Evolutionary conservation across 2,113 vertebrate genomes (phyloP).

Genomic region (Myiozetetes cayanensis): DNA sequence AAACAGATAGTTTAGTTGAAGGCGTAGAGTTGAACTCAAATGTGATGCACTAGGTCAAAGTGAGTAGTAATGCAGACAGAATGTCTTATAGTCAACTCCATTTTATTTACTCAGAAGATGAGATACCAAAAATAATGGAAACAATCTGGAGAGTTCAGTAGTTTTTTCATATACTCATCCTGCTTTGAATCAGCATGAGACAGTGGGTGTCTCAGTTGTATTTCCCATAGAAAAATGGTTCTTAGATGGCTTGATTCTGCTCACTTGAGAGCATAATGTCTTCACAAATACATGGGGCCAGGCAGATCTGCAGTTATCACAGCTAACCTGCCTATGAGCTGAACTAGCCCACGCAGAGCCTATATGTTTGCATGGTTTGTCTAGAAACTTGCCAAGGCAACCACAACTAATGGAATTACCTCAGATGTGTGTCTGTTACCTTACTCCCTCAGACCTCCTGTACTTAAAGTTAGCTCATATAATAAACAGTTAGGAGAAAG

Average conservation of each 20-base stretch:
- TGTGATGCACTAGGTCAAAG: background rate
- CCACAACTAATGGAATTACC: background rate
- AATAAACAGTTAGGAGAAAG: background rate
- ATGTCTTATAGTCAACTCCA: background rate
- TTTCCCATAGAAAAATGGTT: background rate
- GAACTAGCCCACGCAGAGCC: background rate
- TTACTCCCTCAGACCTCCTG: background rate
- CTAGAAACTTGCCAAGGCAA: background rate
- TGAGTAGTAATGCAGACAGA: background rate
- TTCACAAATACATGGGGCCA: background rate
- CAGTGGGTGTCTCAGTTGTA: background rate
- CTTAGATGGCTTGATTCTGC: background rate
- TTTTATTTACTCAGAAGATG: background rate
- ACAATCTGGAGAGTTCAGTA: background rate
- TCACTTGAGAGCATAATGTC: background rate
- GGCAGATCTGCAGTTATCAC: background rate
- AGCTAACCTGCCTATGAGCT: background rate
- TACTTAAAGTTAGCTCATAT: background rate
- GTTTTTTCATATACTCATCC: background rate
- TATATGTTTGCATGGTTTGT: background rate
- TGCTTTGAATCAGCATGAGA: background rate
- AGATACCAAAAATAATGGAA: background rate
- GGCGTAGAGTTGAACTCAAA: background rate
- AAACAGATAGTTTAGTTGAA: background rate
- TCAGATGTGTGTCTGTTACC: background rate